A percentile compares a stretch with the other conserved stretches of the same genome.
These are phyloP conservation scores for Cynoglossus semilaevis DNA, from an alignment of 2,113 vertebrate genomes.

Conservation along the genomic window DNA sequence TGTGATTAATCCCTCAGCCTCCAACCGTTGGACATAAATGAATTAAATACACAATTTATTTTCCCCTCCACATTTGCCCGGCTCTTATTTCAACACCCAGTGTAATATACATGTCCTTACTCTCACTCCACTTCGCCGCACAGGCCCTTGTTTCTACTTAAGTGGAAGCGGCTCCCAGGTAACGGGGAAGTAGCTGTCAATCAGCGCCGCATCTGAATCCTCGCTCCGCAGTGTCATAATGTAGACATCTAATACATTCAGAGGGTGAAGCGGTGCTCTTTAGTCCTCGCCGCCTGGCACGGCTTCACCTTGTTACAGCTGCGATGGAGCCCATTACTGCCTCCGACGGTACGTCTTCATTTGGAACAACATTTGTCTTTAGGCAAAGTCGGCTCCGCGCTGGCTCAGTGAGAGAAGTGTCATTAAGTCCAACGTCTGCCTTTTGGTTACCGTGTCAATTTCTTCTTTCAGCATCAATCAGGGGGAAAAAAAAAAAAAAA, in stretches of 20 bases:
- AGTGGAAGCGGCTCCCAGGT: neutral
- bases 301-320: constrained; percentile 1
- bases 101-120: neutral
- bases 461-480: neutral
- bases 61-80: neutral
- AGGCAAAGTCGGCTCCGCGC: neutral
- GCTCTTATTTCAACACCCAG: neutral
- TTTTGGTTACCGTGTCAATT: neutral
- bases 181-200: constrained; percentile 8
- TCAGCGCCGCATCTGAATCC: constrained; percentile 1
- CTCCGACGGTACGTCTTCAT: neutral
- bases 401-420: neutral
- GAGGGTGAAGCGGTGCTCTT: neutral
- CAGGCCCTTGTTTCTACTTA: neutral
- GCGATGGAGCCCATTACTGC: neutral
- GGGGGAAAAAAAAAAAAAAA: too few species aligned
- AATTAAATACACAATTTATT: neutral
- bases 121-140: neutral
- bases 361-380: neutral
- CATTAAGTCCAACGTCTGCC: neutral
- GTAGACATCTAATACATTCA: neutral
- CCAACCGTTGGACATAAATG: neutral
- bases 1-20: constrained; percentile 9
- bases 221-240: neutral
- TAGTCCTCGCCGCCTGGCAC: neutral